Evolutionary conservation across 2,113 vertebrate genomes (phyloP), one percentile per base, ranked within the genome.

Genomic region (Nerophis ophidion): DNA sequence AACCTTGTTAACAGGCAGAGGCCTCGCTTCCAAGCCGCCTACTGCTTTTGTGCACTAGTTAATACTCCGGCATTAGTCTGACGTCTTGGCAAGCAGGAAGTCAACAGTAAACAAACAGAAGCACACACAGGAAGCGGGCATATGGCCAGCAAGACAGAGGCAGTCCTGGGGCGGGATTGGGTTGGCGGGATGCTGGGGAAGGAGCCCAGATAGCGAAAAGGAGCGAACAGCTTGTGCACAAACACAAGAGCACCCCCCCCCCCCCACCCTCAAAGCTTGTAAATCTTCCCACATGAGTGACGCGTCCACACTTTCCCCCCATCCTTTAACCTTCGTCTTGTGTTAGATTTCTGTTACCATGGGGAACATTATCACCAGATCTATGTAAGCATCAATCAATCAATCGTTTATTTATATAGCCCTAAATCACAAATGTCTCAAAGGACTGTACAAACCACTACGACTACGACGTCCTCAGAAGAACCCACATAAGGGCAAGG

Each of bases 1-100:
- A 66, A 80, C 80, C 84, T 88, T 80, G 84, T 85, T 88, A 85
- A 83, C 83, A 82, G 83, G 83, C 80, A 70, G 69, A 61, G 71
- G 70, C 81, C 82, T 79, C 73, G 62, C 74, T 68, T 83, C 74
- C 76, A 77, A 80, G 66, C 76, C 73, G 61, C 84, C 84, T 69
- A 75, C 75, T 57, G 82, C 82, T 70, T 80, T 80, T 84, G 78
- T 82, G 44, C 38, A 60, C 49, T 83, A 72, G 75, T 77, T 67
- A 9, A 73, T 68, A 69, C 50, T 70, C 60, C 63, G 70, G 80
- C 76, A 81, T 80, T 70, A 66, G 55, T 70, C 70, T 36, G 73
- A 49, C 69, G 47, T 80, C 67, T 80, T 84, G 81, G 82, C 86
- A 74, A 68, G 61, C 70, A 77, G 77, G 80, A 88, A 88, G 83